phyloP scores from a whole-genome alignment of 2,113 vertebrate genomes.

The Excalfactoria chinensis region DNA sequence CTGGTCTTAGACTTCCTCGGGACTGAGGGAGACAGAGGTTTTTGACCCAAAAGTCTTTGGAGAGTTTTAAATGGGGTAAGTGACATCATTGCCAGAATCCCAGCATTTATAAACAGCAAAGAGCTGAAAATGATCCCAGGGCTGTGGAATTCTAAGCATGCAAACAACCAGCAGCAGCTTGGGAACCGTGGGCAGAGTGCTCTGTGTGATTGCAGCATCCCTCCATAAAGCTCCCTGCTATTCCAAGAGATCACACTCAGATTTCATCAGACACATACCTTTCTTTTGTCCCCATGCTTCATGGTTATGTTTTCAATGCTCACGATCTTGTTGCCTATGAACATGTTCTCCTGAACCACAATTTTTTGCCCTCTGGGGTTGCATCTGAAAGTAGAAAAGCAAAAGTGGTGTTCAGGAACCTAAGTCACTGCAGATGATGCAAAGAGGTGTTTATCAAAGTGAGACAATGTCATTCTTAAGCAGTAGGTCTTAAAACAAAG shows the following conservation, averaged over 20 bases:
- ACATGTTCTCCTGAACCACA: constrained; percentile 6
- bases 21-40: background rate
- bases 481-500: background rate
- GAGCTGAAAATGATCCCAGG: constrained; percentile 46
- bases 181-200: background rate
- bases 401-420: background rate
- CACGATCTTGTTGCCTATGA: constrained; percentile 50
- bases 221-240: background rate
- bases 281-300: constrained; percentile 8
- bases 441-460: background rate
- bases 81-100: constrained; percentile 61
- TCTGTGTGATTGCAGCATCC: background rate
- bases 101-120: background rate
- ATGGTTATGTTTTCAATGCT: constrained; percentile 30
- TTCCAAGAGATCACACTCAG: background rate
- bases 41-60: constrained; percentile 40
- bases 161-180: constrained; percentile 5
- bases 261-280: constrained; percentile 33
- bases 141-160: constrained; percentile 63
- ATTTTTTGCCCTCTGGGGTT: constrained; percentile 1
- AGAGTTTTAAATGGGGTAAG: background rate
- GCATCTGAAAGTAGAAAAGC: constrained; percentile 57
- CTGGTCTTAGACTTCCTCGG: constrained; percentile 11
- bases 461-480: background rate
- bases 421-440: background rate